Percentiles rank a stretch among this genome's conserved stretches.
These are phyloP conservation scores for Oncorhynchus clarkii DNA, from an alignment of 2,113 vertebrate species.

Conservation along the genomic window DNA sequence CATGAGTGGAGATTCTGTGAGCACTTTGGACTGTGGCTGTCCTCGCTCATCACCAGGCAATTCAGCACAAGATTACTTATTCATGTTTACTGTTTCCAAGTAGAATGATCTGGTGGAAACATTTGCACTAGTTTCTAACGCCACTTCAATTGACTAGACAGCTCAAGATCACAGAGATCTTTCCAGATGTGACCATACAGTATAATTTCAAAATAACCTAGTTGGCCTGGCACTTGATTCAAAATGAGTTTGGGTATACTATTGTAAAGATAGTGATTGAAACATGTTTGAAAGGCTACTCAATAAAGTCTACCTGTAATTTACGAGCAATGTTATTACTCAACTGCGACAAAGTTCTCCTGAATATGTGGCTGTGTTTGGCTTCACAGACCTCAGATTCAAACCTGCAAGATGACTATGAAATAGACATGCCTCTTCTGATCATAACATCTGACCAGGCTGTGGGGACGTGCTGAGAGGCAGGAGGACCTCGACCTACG, in stretches of 20 bases:
- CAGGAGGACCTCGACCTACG: too few relatives aligned
- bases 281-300: too few relatives aligned
- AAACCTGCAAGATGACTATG: background rate
- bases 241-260: too few relatives aligned
- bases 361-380: background rate
- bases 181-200: background rate
- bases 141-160: background rate
- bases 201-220: background rate
- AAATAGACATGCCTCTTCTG: background rate
- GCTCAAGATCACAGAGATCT: background rate
- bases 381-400: background rate
- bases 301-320: too few relatives aligned
- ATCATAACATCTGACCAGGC: slow-evolving; percentile 1
- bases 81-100: slow-evolving; percentile 11
- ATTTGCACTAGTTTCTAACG: background rate
- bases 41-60: background rate
- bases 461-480: too few relatives aligned
- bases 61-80: slow-evolving; percentile 19
- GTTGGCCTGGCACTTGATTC: background rate
- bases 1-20: background rate
- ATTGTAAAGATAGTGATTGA: too few relatives aligned
- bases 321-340: too few relatives aligned
- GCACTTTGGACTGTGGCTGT: background rate
- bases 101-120: background rate
- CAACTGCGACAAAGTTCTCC: too few relatives aligned